A percentile compares a stretch with the other conserved stretches of the same genome.
phyloP scores from a whole-genome alignment of 2,113 vertebrate species.

The Athene noctua region DNA sequence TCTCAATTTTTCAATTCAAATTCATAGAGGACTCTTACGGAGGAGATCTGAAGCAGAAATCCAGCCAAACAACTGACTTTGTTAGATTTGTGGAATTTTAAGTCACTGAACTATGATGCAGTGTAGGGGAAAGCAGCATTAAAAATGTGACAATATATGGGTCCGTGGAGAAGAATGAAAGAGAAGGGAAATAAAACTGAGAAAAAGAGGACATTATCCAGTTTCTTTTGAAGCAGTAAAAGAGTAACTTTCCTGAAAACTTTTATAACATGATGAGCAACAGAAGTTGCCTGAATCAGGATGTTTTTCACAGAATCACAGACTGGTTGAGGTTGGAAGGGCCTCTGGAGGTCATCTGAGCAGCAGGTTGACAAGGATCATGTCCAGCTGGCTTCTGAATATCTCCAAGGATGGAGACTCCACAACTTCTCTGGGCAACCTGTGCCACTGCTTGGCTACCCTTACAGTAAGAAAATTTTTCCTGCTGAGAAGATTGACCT shows the following conservation, averaged over 20 bases:
- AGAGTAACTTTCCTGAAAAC: background rate
- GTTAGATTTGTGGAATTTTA: background rate
- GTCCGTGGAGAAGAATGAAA: fast-evolving
- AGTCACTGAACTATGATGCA: background rate
- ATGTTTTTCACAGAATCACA: background rate
- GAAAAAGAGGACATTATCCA: background rate
- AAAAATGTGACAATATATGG: background rate
- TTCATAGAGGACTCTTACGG: background rate
- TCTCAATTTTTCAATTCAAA: background rate
- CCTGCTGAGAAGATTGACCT: background rate
- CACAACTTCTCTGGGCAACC: background rate
- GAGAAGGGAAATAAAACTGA: background rate
- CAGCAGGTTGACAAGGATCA: background rate
- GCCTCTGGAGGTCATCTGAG: background rate
- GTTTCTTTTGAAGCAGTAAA: background rate
- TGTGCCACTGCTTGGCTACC: background rate
- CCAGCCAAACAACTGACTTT: background rate
- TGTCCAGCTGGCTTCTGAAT: background rate
- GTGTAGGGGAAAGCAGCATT: background rate
- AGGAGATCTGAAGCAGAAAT: background rate
- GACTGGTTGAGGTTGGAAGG: background rate
- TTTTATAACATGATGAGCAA: background rate
- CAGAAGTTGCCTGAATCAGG: background rate
- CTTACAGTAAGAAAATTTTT: background rate
- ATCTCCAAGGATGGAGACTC: background rate